Percentiles rank a stretch among this genome's conserved stretches.
Conservation (phyloP, 1,140 invertebrate genomes). For the Caenorhabditis tropicalis region DNA sequence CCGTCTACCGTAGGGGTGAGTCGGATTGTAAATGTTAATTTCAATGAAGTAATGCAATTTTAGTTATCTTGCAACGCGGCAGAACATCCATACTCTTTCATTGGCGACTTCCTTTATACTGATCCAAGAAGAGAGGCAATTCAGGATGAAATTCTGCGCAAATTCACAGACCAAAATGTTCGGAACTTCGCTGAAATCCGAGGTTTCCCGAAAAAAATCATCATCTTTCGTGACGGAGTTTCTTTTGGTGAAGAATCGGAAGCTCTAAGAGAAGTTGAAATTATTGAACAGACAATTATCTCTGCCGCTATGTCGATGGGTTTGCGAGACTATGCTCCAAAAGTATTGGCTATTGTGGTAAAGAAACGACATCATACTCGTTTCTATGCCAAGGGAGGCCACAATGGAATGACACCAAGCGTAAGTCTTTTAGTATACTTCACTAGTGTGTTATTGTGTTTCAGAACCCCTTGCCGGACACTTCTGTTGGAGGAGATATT, state of each 20-base stretch:
- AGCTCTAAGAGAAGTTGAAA: slow-evolving; percentile 5
- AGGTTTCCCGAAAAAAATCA: slow-evolving; percentile 22
- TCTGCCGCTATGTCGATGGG: slow-evolving; percentile 1
- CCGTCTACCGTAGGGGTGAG: slow-evolving; percentile 10
- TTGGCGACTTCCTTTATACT: slow-evolving; percentile 28
- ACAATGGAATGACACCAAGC: background rate
- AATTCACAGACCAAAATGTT: slow-evolving; percentile 32
- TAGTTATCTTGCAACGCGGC: slow-evolving; percentile 9
- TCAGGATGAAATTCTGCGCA: slow-evolving; percentile 16
- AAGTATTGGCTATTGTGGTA: slow-evolving; percentile 20
- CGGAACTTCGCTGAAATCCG: slow-evolving; percentile 3
- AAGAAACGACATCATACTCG: slow-evolving; percentile 38
- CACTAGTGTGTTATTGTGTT: background rate
- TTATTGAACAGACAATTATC: slow-evolving; percentile 11
- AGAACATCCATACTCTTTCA: slow-evolving; percentile 3
- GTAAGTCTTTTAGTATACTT: background rate
- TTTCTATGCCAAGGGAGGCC: slow-evolving; percentile 10
- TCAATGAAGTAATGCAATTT: background rate
- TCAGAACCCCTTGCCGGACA: slow-evolving; percentile 29
- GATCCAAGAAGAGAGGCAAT: slow-evolving; percentile 20
- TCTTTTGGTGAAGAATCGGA: slow-evolving; percentile 3
- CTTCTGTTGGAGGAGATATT: slow-evolving; percentile 9
- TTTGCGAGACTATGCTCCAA: slow-evolving; percentile 8
- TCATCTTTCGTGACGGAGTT: slow-evolving; percentile 39
- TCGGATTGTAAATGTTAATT: background rate